A percentile compares a stretch with the other conserved stretches of the same genome.
phyloP scores from a whole-genome alignment of 1,140 invertebrate genomes.

The Drosophila nebulosa region DNA sequence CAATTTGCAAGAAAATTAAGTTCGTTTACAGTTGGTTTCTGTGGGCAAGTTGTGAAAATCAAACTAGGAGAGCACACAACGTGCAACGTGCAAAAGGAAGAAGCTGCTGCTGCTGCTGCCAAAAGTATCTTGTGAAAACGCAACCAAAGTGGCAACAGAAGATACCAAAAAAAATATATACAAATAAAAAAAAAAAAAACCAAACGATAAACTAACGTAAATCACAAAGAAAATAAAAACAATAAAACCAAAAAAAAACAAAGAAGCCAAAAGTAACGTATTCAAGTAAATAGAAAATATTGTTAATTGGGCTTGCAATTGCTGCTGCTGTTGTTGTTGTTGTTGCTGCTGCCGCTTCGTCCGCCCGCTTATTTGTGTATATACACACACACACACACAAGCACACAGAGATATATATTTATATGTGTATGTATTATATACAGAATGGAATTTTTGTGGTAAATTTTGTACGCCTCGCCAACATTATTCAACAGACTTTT shows the following conservation, averaged over 20 bases:
- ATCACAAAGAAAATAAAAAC: slow-evolving; percentile 12
- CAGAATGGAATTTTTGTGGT: slow-evolving; percentile 53
- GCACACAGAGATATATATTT: slow-evolving; percentile 7
- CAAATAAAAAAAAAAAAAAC: not conserved
- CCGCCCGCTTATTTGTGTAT: slow-evolving; percentile 48
- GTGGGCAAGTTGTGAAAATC: slow-evolving; percentile 65
- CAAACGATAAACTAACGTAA: not conserved
- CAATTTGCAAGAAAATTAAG: slow-evolving; percentile 75
- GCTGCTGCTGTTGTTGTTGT: slow-evolving; percentile 24
- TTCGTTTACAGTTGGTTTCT: slow-evolving; percentile 62
- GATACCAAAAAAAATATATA: not conserved
- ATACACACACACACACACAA: slow-evolving; percentile 22
- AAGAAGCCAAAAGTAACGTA: not conserved
- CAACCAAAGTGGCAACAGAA: slow-evolving; percentile 46
- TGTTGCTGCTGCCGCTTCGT: slow-evolving; percentile 31
- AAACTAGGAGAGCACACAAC: slow-evolving; percentile 32
- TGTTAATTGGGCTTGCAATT: slow-evolving; percentile 14
- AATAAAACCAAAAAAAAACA: slow-evolving; percentile 24
- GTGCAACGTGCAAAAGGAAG: slow-evolving; percentile 33
- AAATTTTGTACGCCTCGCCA: slow-evolving; percentile 49
- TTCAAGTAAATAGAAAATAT: slow-evolving; percentile 12
- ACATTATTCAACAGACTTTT: slow-evolving; percentile 56
- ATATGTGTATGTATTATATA: slow-evolving; percentile 17
- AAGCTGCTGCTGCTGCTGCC: slow-evolving; percentile 67
- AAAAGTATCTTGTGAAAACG: slow-evolving; percentile 23